A percentile compares a stretch with the other conserved stretches of the same genome.
These are phyloP conservation scores for Pachycephala philippinensis DNA, from an alignment of 2,113 vertebrate genomes.

Conservation along the genomic window DNA sequence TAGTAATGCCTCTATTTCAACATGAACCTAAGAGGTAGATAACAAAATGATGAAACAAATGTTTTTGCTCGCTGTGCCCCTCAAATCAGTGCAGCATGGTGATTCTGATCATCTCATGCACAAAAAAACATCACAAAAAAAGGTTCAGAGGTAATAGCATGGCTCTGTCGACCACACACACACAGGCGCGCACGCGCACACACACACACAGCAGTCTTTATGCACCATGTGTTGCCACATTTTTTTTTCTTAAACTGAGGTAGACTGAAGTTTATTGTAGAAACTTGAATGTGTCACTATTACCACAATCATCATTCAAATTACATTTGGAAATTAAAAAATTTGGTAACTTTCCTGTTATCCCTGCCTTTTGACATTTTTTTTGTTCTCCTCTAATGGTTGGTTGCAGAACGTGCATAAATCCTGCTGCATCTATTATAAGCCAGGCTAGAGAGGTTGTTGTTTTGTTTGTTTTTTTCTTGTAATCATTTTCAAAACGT, in stretches of 20 bases:
- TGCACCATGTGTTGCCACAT: constrained; percentile 78
- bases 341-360: constrained; percentile 72
- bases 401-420: constrained; percentile 75
- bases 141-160: constrained; percentile 85
- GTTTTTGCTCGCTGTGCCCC: constrained; percentile 85
- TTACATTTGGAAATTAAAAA: constrained; percentile 84
- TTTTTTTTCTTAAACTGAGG: constrained; percentile 85
- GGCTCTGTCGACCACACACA: constrained; percentile 80
- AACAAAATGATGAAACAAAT: constrained; percentile 85
- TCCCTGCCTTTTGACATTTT: constrained; percentile 73
- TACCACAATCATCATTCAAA: constrained; percentile 89
- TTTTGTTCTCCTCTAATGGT: constrained; percentile 68
- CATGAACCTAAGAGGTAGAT: constrained; percentile 93
- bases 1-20: constrained; percentile 94
- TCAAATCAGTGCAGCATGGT: constrained; percentile 82
- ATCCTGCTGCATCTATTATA: constrained; percentile 72
- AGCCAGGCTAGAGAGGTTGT: constrained; percentile 70
- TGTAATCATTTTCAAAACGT: constrained; percentile 65
- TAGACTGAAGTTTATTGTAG: constrained; percentile 88
- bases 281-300: constrained; percentile 86
- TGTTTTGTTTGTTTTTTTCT: constrained; percentile 24
- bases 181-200: constrained; percentile 53
- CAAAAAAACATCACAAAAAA: constrained; percentile 80
- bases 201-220: constrained; percentile 77
- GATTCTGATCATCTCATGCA: constrained; percentile 80